Evolutionary conservation across 1,140 invertebrate species (phyloP).

Genomic region (Drusus annulatus): DNA sequence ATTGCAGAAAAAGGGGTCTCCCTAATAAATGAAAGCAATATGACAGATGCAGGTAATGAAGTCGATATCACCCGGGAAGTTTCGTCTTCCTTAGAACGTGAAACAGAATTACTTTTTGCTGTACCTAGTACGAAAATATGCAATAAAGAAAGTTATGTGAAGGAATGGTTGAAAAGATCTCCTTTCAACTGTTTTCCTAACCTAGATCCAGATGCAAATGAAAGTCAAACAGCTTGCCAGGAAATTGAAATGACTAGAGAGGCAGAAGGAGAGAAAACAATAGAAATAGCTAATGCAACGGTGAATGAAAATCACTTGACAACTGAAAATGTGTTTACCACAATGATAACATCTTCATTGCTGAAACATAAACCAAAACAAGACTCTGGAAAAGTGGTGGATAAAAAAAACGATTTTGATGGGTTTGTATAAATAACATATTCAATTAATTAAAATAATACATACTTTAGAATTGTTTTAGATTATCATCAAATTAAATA

Average conservation of each 20-base stretch:
- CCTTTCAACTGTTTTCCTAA: conserved; percentile 8
- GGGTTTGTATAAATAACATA: no score
- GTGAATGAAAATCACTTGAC: neutral
- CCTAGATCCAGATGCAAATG: conserved; percentile 2
- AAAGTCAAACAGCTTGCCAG: neutral
- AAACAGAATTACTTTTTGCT: neutral
- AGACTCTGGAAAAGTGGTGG: neutral
- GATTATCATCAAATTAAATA: no score
- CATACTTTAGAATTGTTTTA: no score
- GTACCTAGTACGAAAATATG: neutral
- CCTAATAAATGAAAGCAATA: no score
- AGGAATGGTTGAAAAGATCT: conserved; percentile 27
- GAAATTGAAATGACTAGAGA: neutral
- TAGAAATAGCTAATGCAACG: no score
- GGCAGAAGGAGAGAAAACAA: neutral
- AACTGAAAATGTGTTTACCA: neutral
- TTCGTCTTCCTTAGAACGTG: no score
- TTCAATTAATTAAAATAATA: no score
- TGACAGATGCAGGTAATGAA: no score
- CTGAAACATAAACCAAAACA: conserved; percentile 3
- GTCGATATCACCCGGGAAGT: no score
- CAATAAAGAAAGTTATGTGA: conserved; percentile 13
- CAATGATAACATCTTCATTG: neutral
- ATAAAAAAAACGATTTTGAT: neutral
- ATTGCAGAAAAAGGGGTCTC: no score